Evolutionary conservation across 2,113 vertebrate genomes (phyloP), one percentile per base, ranked within the genome.

Genomic region (Rhinopomastus cyanomelas): DNA sequence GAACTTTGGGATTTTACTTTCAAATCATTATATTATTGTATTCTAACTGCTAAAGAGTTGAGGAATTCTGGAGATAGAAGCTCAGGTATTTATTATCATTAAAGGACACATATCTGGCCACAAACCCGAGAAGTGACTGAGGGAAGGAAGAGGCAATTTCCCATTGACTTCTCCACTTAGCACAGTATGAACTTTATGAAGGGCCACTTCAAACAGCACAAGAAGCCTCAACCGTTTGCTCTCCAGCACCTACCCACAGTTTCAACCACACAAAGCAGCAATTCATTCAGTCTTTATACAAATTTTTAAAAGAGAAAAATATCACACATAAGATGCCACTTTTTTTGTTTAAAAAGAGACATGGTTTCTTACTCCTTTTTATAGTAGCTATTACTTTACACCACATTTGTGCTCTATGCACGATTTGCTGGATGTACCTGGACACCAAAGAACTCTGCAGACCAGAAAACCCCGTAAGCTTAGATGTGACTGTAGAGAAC

Each of bases 341-440:
- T 4, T 4, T 6, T 4, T 25, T 64, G 46, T 15, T 4, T 5
- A 1, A 42, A 44, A 37, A 72, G 81, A 9, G 37, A 23, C 23
- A 30, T 2, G 5, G 48, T 56, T 87, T 55, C 3, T 37, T 8
- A 42, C 34, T 37, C 29, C 9, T 51, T 72, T 51, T 60, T 29
- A 7, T 49, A 44, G 49, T 72, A 77, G 85, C 88, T 90, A 79
- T 82, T 48, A 48, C 74, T 82, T 81, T 57, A 61, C 11, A 30
- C 6, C 30, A 4, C 32, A 19, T 57, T 92, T 72, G 65, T 94
- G 91, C 90, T 81, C 74, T 27, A 81, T 3, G 3, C 3, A 26
- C 7, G 77, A 90, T 91, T 84, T 90, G 73, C 85, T 86, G 76
- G 92, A 87, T 46, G 73, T 74, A 92, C 57, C 83, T 88, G 88